phyloP scores from a whole-genome alignment of 2,888 invertebrate species.

The Encarsia formosa region DNA sequence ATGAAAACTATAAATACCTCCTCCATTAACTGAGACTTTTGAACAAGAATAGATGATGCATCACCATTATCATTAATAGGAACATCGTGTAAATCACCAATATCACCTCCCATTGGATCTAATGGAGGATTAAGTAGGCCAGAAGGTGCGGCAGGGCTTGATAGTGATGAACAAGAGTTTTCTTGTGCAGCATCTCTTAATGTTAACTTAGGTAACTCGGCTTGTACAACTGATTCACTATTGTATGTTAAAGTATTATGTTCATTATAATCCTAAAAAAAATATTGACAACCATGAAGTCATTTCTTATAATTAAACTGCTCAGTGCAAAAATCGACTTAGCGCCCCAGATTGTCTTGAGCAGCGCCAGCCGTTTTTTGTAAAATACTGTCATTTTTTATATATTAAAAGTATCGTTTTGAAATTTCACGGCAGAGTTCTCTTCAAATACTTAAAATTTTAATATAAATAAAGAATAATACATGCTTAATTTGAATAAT shows the following conservation, averaged over 20 bases:
- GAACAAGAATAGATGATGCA: conserved; percentile 30
- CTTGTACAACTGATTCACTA: conserved; percentile 39
- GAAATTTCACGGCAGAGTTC: too few species aligned
- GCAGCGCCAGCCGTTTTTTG: too few species aligned
- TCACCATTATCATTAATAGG: conserved; percentile 46
- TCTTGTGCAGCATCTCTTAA: conserved; percentile 42
- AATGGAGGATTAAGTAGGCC: conserved; percentile 44
- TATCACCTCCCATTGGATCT: conserved; percentile 39
- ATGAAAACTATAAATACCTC: too few species aligned
- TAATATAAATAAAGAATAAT: too few species aligned
- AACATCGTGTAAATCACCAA: conserved; percentile 47
- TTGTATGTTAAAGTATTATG: conserved; percentile 38
- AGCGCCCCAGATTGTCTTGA: too few species aligned
- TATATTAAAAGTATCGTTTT: too few species aligned
- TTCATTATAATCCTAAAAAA: conserved; percentile 36
- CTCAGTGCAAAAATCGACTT: too few species aligned
- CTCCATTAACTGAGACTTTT: conserved; percentile 41
- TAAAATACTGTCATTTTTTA: too few species aligned
- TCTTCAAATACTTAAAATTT: too few species aligned
- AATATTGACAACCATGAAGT: background rate
- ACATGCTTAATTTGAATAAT: too few species aligned
- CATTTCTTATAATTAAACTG: too few species aligned
- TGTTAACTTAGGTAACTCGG: conserved; percentile 45
- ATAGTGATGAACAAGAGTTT: conserved; percentile 43
- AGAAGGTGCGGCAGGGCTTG: conserved; percentile 39